Evolutionary conservation across 2,888 invertebrate species (phyloP).

Genomic region (Isoperla grammatica): DNA sequence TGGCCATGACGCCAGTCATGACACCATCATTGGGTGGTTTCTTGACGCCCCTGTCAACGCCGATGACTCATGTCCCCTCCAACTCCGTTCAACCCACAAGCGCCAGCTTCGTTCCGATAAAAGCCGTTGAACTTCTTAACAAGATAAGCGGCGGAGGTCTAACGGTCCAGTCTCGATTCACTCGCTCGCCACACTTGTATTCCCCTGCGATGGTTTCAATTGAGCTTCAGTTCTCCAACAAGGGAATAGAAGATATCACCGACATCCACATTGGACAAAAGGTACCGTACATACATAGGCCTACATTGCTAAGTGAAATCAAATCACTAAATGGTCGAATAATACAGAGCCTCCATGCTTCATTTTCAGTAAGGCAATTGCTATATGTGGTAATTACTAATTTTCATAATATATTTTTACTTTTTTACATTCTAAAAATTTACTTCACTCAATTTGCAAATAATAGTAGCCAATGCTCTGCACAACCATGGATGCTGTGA

Average conservation of each 20-base stretch:
- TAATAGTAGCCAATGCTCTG: no score
- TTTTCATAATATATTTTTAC: no score
- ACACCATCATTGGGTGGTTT: conserved; percentile 78
- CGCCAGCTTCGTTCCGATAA: conserved; percentile 54
- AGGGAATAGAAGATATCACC: conserved; percentile 55
- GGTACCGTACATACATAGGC: no score
- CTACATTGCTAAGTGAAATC: no score
- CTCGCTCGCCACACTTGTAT: conserved; percentile 74
- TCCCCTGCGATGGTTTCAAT: conserved; percentile 76
- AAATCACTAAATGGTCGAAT: no score
- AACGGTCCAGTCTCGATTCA: conserved; percentile 57
- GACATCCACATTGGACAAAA: conserved; percentile 67
- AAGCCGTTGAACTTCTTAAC: conserved; percentile 59
- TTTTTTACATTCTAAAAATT: no score
- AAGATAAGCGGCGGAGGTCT: conserved; percentile 68
- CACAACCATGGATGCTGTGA: no score
- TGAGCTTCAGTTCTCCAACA: conserved; percentile 74
- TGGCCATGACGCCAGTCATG: conserved; percentile 65
- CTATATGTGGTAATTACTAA: no score
- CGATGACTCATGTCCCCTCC: conserved; percentile 21
- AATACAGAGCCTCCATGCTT: no score
- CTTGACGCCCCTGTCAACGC: conserved; percentile 55
- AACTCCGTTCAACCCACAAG: conserved; percentile 49
- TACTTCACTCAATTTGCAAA: no score
- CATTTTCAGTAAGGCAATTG: no score